These are phyloP conservation scores for Notiomystis cincta DNA, from an alignment of 2,113 vertebrate genomes.

Conservation along the genomic window DNA sequence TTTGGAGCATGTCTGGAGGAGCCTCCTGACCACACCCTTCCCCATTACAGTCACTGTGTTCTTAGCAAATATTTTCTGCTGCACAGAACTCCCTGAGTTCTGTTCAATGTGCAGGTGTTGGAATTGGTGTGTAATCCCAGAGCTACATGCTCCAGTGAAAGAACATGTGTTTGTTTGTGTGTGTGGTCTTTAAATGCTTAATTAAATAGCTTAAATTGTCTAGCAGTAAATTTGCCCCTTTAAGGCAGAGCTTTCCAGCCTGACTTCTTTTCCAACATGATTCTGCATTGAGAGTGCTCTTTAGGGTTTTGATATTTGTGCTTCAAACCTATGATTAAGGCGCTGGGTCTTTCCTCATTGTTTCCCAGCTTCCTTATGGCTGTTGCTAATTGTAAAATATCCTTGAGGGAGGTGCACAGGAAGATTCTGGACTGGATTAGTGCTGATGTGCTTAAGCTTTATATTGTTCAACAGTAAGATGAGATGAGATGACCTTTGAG, in stretches of 20 bases:
- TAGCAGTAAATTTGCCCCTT: background rate
- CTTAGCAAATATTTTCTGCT: background rate
- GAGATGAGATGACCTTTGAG: background rate
- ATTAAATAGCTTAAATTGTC: background rate
- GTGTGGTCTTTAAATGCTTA: background rate
- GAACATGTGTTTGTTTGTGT: background rate
- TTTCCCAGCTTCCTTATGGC: constrained; percentile 11
- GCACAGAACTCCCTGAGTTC: background rate
- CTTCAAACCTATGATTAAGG: background rate
- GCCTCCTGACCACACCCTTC: background rate
- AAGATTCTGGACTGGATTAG: background rate
- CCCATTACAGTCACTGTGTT: background rate
- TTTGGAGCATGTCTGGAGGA: background rate
- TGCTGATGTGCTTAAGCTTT: background rate
- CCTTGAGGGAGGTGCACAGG: background rate
- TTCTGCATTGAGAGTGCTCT: background rate
- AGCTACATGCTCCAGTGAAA: background rate
- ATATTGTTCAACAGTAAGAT: background rate
- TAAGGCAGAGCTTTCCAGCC: background rate
- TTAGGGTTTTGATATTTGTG: background rate
- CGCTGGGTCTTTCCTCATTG: background rate
- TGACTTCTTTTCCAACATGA: background rate
- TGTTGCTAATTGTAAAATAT: background rate
- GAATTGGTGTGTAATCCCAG: background rate
- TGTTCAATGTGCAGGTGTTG: background rate